Percentiles rank a stretch among this genome's conserved stretches.
Evolutionary conservation across 2,888 invertebrate genomes (phyloP).

Genomic region (Pecten maximus): DNA sequence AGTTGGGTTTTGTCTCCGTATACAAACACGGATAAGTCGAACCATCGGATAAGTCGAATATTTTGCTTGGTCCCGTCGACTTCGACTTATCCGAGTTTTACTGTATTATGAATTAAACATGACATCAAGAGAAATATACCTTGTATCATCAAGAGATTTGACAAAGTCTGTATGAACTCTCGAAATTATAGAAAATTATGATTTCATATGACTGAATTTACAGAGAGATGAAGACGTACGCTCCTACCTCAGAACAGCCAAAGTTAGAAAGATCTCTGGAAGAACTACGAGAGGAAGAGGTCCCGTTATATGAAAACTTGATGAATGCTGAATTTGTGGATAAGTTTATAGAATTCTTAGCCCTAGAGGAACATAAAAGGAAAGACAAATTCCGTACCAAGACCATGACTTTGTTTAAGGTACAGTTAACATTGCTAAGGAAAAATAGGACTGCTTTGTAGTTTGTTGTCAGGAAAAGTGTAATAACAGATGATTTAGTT

Average conservation of each 20-base stretch:
- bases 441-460: background rate
- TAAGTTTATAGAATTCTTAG: slow-evolving; percentile 88
- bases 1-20: too few relatives aligned
- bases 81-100: too few relatives aligned
- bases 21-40: too few relatives aligned
- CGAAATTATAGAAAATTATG: background rate
- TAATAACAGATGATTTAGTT: too few relatives aligned
- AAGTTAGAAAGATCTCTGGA: slow-evolving; percentile 84
- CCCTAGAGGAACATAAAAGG: slow-evolving; percentile 93
- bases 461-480: too few relatives aligned
- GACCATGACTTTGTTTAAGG: slow-evolving; percentile 89
- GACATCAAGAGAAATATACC: too few relatives aligned
- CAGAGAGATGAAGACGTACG: slow-evolving; percentile 86
- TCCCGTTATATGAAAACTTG: slow-evolving; percentile 88
- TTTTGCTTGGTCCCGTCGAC: too few relatives aligned
- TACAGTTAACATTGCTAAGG: background rate
- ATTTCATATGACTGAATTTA: slow-evolving; percentile 36
- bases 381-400: slow-evolving; percentile 90
- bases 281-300: slow-evolving; percentile 86
- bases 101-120: too few relatives aligned
- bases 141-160: too few relatives aligned
- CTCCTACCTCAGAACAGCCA: slow-evolving; percentile 87
- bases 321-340: slow-evolving; percentile 87
- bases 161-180: too few relatives aligned
- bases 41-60: too few relatives aligned